Evolutionary conservation across 1,140 invertebrate species (phyloP), one percentile per base, ranked within the genome.

Genomic region (Papilio polyxenes): DNA sequence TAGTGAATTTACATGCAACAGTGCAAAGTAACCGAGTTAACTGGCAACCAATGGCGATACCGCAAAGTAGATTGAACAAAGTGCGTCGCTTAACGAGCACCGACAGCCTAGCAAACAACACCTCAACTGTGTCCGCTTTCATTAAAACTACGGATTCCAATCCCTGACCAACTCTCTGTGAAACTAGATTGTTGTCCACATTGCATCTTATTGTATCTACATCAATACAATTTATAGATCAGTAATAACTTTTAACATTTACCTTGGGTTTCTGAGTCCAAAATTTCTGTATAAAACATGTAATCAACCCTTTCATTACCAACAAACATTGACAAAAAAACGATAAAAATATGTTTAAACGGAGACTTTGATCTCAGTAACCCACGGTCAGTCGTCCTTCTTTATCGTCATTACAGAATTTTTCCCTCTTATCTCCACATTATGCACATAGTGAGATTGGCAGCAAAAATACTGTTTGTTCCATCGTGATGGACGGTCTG

Each of bases 61-160:
- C 85, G 83, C 85, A 85, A 78, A 81, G 84, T 65, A 86, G 85
- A 86, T 86, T 86, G 85, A 78, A 83, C 85, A 86, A 86, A 86
- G 85, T 80, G 78, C 83, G 75, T 51, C 40, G 75, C 81, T 62
- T 86, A 85, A 85, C 83, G 82, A 86, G 81, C 80, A 40, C 31
- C 78, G 78, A 69, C 62, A 69, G 59, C 69, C 78, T 80, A 69
- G 78, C 78, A 69, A 80, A 80, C 78, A 80, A 80, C 78, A 80
- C 78, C 78, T 69, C 56, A 48, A 48, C 56, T 23, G 59, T 69
- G 78, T 65, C 37, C 37, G 78, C 59, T 59, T 80, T 69, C 17
- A 80, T 80, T 80, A 80, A 80, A 80, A 80, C 78, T 80, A 37
- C 4, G 59, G 17, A 56, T 82, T 77, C 82, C 69, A 83, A 82